phyloP scores from a whole-genome alignment of 2,888 invertebrate species.

The Drepanosiphum platanoidis region DNA sequence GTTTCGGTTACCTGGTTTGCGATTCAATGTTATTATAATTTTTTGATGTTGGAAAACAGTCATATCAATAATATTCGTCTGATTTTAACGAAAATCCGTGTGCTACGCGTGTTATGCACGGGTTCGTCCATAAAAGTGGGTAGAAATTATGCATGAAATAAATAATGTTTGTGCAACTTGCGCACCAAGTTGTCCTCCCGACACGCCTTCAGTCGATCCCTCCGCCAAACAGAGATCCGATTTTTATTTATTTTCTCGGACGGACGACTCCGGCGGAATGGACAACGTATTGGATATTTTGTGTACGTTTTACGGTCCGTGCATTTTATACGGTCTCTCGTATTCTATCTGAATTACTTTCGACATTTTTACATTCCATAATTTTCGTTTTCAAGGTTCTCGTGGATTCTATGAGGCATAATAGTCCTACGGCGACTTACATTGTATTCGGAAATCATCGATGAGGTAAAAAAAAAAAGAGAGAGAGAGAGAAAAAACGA shows the following conservation, averaged over 20 bases:
- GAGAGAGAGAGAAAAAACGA: background rate
- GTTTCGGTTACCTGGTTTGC: no score
- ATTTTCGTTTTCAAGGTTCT: slow-evolving; percentile 42
- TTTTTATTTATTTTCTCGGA: background rate
- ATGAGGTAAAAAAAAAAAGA: background rate
- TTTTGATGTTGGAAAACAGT: no score
- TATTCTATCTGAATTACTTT: slow-evolving; percentile 23
- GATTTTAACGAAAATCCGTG: no score
- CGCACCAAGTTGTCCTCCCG: background rate
- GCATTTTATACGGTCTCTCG: slow-evolving; percentile 14
- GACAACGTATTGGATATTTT: background rate
- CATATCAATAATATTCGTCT: no score
- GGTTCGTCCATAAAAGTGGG: background rate
- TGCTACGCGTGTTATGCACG: no score
- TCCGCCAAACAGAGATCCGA: background rate
- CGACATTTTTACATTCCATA: slow-evolving; percentile 26
- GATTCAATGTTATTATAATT: no score
- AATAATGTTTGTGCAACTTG: background rate
- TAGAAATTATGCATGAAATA: background rate
- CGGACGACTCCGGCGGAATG: background rate
- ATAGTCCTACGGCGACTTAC: background rate
- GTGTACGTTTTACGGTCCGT: background rate
- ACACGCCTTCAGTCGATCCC: background rate
- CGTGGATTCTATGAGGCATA: background rate
- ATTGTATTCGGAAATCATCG: background rate